Evolutionary conservation across 2,797 vertebrate species (phyloP).

Genomic region (Oceanodroma leucorhoa): DNA sequence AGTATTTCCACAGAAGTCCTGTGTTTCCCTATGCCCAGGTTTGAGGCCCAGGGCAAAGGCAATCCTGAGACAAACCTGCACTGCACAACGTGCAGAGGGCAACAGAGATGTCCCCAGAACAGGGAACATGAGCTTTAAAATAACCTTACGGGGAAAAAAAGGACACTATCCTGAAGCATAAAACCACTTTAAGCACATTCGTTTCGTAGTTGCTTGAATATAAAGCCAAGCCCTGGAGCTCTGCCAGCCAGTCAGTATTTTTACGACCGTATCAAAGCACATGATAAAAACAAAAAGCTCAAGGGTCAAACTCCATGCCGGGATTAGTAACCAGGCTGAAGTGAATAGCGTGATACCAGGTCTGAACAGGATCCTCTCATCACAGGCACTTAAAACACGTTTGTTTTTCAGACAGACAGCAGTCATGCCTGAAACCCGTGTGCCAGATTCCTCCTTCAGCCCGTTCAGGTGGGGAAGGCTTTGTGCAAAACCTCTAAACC

Average conservation of each 20-base stretch:
- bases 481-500: neutral
- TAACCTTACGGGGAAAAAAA: neutral
- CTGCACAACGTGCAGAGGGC: neutral
- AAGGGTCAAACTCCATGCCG: constrained; percentile 12
- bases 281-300: constrained; percentile 47
- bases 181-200: neutral
- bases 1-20: neutral
- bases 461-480: neutral
- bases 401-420: neutral
- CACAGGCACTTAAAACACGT: neutral
- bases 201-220: neutral
- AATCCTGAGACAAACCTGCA: neutral
- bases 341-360: neutral
- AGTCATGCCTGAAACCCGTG: neutral
- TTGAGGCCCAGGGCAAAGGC: neutral
- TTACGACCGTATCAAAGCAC: constrained; percentile 47
- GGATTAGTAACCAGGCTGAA: constrained; percentile 41
- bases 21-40: neutral
- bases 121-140: neutral
- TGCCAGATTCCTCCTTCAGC: neutral
- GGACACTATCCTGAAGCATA: constrained; percentile 19
- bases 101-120: neutral
- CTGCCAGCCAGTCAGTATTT: constrained; percentile 52
- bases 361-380: neutral
- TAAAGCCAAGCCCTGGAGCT: constrained; percentile 20